Evolutionary conservation across 1,140 invertebrate genomes (phyloP).

Genomic region (Leptestheria dahalacensis): DNA sequence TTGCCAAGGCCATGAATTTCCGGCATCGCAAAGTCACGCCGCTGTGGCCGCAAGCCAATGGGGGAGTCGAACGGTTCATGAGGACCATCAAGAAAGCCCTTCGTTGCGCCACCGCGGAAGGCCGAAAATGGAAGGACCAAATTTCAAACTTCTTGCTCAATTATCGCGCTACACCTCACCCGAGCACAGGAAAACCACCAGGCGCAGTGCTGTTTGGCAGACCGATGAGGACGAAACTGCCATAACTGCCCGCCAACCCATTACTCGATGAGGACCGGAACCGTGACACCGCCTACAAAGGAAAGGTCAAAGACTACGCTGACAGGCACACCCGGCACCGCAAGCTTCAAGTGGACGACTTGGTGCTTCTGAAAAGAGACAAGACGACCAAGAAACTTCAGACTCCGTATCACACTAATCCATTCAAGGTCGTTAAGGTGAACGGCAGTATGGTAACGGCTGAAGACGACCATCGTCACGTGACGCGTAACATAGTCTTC

Average conservation of each 20-base stretch:
- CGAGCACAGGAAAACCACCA: not conserved
- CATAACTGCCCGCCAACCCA: not conserved
- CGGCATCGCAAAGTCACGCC: conserved; percentile 7
- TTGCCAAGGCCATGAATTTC: conserved; percentile 14
- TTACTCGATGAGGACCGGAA: not conserved
- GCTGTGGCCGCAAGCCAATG: conserved; percentile 5
- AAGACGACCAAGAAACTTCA: not conserved
- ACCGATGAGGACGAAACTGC: not conserved
- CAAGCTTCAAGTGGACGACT: not conserved
- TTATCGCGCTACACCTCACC: conserved; percentile 6
- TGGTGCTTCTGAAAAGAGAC: not conserved
- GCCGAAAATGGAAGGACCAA: not conserved
- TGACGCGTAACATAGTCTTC: not conserved
- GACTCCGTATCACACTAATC: not conserved
- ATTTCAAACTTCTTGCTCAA: conserved; percentile 1
- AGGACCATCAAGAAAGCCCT: conserved; percentile 1
- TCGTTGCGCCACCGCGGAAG: not conserved
- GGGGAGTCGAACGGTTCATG: conserved; percentile 9
- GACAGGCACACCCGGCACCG: not conserved
- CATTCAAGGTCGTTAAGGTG: not conserved
- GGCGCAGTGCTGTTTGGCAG: not conserved
- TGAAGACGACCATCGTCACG: not conserved
- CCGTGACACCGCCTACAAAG: not conserved
- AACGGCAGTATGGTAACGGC: conserved; percentile 6
- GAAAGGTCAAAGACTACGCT: not conserved